These are phyloP conservation scores for Corythornis cristatus DNA, from an alignment of 2,113 vertebrate species.

Conservation along the genomic window DNA sequence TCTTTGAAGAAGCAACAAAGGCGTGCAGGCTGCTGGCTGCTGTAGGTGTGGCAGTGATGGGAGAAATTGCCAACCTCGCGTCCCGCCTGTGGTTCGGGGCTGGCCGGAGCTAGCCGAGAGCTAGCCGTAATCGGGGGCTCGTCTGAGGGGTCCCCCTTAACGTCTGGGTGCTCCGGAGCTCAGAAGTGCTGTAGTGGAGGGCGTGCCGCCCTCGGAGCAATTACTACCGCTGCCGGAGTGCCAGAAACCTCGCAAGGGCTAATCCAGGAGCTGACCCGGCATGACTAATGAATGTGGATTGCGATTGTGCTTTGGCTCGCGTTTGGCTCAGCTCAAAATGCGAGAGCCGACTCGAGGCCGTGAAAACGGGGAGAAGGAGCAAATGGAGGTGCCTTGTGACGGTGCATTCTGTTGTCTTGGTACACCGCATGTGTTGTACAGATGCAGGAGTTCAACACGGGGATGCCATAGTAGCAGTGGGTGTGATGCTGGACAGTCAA, in stretches of 20 bases:
- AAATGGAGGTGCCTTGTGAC: background rate
- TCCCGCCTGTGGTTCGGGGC: background rate
- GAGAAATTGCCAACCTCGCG: background rate
- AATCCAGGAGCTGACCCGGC: background rate
- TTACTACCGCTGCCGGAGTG: background rate
- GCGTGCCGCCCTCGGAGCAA: background rate
- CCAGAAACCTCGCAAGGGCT: background rate
- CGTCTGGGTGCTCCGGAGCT: background rate
- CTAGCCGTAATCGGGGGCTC: background rate
- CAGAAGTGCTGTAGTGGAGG: accelerated
- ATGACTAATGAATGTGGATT: background rate
- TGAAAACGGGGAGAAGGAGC: background rate
- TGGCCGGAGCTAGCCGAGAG: background rate
- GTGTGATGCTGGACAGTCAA: too few species aligned
- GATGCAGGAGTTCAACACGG: background rate
- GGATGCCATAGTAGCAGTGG: background rate
- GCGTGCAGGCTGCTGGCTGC: background rate
- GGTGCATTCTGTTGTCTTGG: background rate
- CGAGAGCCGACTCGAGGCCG: background rate
- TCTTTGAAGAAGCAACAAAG: background rate
- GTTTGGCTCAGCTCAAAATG: background rate
- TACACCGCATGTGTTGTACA: background rate
- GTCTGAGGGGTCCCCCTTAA: accelerated
- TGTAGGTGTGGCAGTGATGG: background rate
- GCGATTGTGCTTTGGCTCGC: background rate